Evolutionary conservation across 2,113 vertebrate genomes (phyloP).

Genomic region (Hepsetus odoe): DNA sequence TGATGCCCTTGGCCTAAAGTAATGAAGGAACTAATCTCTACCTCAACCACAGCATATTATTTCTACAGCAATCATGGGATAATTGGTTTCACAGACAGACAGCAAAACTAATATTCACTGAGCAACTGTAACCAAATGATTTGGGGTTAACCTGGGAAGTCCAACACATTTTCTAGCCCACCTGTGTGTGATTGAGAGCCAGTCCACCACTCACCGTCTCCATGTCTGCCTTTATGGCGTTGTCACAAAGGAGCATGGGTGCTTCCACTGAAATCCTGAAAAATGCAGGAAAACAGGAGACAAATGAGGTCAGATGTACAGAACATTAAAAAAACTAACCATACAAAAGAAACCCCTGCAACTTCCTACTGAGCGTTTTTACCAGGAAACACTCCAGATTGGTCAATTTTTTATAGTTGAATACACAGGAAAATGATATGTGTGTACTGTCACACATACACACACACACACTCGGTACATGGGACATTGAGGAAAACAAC

Average conservation of each 20-base stretch:
- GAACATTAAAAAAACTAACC: not conserved
- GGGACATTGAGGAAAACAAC: not conserved
- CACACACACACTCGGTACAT: not conserved
- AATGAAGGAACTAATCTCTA: no score
- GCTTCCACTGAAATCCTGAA: conserved; percentile 66
- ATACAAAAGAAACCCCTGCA: not conserved
- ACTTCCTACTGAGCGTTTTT: not conserved
- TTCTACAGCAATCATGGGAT: no score
- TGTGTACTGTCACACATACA: not conserved
- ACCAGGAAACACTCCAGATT: not conserved
- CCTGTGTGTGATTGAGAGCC: no score
- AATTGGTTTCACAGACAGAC: no score
- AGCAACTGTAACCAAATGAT: no score
- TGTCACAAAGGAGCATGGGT: conserved; percentile 98
- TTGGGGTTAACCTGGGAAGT: no score
- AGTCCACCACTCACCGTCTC: conserved; percentile 94
- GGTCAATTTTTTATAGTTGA: not conserved
- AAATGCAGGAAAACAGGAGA: conserved; percentile 38
- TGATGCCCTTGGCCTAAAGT: no score
- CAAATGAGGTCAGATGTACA: conserved; percentile 13
- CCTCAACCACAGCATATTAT: no score
- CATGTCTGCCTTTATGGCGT: conserved; percentile 92
- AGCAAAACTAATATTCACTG: no score
- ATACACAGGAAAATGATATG: not conserved
- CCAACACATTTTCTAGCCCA: no score